These are phyloP conservation scores for Danio albolineatus DNA, from an alignment of 2,797 vertebrate species.

Conservation along the genomic window DNA sequence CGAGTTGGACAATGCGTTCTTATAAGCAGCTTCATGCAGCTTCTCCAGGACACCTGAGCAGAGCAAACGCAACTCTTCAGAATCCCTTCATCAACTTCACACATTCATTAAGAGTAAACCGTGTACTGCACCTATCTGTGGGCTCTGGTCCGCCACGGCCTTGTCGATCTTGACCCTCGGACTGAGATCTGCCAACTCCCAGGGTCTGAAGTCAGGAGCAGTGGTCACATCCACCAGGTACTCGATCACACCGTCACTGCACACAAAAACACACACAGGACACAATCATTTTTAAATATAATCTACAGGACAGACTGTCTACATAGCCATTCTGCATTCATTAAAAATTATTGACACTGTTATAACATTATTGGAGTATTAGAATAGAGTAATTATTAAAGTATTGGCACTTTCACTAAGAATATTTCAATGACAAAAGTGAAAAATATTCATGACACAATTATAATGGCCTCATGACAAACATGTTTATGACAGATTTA, in stretches of 20 bases:
- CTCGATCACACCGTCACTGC: constrained; percentile 87
- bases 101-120: background rate
- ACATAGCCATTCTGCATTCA: no score
- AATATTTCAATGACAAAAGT: no score
- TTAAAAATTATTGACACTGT: no score
- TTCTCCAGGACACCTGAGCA: constrained; percentile 88
- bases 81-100: no score
- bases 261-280: constrained; percentile 30
- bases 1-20: constrained; percentile 87
- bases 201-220: constrained; percentile 88
- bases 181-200: constrained; percentile 86
- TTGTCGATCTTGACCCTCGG: constrained; percentile 85
- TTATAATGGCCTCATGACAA: no score
- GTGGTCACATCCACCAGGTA: constrained; percentile 88
- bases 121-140: constrained; percentile 72
- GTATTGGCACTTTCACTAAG: no score
- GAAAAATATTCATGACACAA: no score
- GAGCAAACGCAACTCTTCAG: constrained; percentile 1
- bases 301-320: background rate
- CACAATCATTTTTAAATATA: background rate
- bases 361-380: no score
- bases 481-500: no score
- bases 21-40: constrained; percentile 90
- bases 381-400: no score
- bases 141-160: constrained; percentile 83